Percentiles rank a stretch among this genome's conserved stretches.
Conservation (phyloP, 2,888 invertebrate genomes). For the Scelioninae gen. 1 region DNA sequence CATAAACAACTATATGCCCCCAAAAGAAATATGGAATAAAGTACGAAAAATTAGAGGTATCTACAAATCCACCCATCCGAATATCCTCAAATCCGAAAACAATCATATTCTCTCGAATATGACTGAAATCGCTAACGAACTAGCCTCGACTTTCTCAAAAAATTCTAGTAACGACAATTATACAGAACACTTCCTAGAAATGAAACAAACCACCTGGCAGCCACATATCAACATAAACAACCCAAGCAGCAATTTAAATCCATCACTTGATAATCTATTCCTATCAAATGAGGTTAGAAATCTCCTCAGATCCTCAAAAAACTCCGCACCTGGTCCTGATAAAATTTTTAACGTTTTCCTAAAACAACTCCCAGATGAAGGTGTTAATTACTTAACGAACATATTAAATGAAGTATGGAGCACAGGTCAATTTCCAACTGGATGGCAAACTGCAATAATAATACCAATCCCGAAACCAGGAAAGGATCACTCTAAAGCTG, state of each 20-base stretch:
- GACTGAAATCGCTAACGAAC: too few species aligned
- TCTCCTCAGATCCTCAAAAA: conserved; percentile 28
- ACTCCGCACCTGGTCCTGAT: conserved; percentile 68
- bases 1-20: neutral
- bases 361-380: conserved; percentile 33
- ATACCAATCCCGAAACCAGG: conserved; percentile 43
- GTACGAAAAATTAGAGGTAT: neutral
- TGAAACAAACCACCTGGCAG: too few species aligned
- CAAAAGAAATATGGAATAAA: neutral
- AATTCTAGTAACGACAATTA: too few species aligned
- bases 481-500: conserved; percentile 19
- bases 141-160: too few species aligned
- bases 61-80: neutral
- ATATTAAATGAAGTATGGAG: too few species aligned
- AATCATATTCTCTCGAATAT: too few species aligned
- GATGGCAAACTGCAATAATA: neutral
- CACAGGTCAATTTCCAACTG: too few species aligned
- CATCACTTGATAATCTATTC: neutral
- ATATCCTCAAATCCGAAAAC: neutral
- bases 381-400: too few species aligned
- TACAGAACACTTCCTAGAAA: too few species aligned
- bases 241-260: too few species aligned
- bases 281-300: neutral
- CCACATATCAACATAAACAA: too few species aligned
- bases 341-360: conserved; percentile 42